A percentile compares a stretch with the other conserved stretches of the same genome.
Conservation (phyloP, 2,113 vertebrate genomes). For the Oncorhynchus gorbuscha region DNA sequence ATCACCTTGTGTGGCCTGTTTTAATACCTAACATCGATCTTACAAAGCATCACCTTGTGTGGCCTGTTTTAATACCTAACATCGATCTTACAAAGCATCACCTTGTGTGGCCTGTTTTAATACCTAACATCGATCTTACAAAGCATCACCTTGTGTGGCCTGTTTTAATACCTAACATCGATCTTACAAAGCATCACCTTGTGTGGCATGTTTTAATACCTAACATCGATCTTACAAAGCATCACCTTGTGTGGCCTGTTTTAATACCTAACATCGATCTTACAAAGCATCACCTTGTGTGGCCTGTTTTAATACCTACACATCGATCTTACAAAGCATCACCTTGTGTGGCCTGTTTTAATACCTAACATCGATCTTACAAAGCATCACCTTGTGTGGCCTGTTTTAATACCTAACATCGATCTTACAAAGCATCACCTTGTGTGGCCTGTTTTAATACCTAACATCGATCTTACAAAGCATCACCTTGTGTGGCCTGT, state of each 20-base stretch:
- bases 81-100: conserved; percentile 71
- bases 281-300: conserved; percentile 70
- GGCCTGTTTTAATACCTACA: conserved; percentile 74
- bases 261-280: conserved; percentile 74
- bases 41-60: conserved; percentile 70
- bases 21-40: conserved; percentile 74
- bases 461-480: conserved; percentile 70
- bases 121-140: conserved; percentile 71
- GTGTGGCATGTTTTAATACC: conserved; percentile 75
- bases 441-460: conserved; percentile 75
- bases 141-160: conserved; percentile 71
- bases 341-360: conserved; percentile 75
- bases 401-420: conserved; percentile 76
- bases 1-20: conserved; percentile 73
- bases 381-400: conserved; percentile 70
- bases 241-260: conserved; percentile 73
- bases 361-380: conserved; percentile 72
- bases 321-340: conserved; percentile 71
- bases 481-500: conserved; percentile 72
- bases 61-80: conserved; percentile 75
- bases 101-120: conserved; percentile 75
- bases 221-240: conserved; percentile 70
- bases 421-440: conserved; percentile 71
- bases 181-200: conserved; percentile 71
- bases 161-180: conserved; percentile 75